These are phyloP conservation scores for Eurystomus gularis DNA, from an alignment of 2,113 vertebrate species.

Conservation along the genomic window DNA sequence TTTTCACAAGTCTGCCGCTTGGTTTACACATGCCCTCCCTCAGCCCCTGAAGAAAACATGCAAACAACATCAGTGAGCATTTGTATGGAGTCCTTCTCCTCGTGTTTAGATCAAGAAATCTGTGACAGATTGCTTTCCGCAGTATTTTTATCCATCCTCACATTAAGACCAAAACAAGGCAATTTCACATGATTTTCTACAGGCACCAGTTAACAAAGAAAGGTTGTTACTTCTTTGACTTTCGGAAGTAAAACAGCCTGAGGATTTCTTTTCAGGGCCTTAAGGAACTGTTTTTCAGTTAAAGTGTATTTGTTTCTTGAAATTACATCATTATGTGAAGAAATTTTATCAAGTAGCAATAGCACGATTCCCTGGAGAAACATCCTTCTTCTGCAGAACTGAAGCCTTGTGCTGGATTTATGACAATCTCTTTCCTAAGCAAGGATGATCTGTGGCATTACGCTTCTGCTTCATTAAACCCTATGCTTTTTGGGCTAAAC, in stretches of 20 bases:
- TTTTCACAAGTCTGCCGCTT: background rate
- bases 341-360: conserved; percentile 34
- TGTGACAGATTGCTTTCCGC: background rate
- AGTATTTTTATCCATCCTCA: background rate
- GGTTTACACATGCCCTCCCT: background rate
- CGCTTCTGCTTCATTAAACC: background rate
- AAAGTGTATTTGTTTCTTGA: conserved; percentile 35
- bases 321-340: conserved; percentile 8
- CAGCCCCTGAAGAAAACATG: background rate
- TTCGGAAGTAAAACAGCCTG: conserved; percentile 5
- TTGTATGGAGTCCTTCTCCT: background rate
- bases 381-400: background rate
- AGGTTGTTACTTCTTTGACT: background rate
- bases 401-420: background rate
- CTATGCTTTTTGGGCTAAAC: background rate
- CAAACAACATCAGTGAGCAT: background rate
- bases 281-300: background rate
- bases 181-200: background rate
- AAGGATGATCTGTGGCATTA: background rate
- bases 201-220: background rate
- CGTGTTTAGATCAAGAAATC: background rate
- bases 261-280: conserved; percentile 11
- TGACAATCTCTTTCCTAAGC: background rate
- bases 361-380: conserved; percentile 9
- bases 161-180: background rate